These are phyloP conservation scores for Rattus norvegicus DNA, from an alignment of 2,113 vertebrate species.

Conservation along the genomic window GRCr8 NC_086036.1:45935001-45935500, in stretches of 20 bases:
- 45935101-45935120: constrained; percentile 3
- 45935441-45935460: constrained; percentile 15
- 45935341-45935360: not conserved
- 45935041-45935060: not conserved
- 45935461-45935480: constrained; percentile 33
- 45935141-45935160: not conserved
- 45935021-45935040: not conserved
- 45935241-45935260: not conserved
- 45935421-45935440: not conserved
- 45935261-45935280: not conserved
- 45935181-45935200: not conserved
- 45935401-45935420: not conserved
- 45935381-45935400: not conserved
- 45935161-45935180: constrained; percentile 52
- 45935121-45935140: not conserved
- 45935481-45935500: not conserved
- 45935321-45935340: not conserved
- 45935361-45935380: not conserved
- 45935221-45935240: not conserved
- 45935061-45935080: constrained; percentile 21
- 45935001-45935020: no score
- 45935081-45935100: not conserved
- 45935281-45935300: not conserved
- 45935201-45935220: not conserved
- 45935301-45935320: not conserved